Evolutionary conservation across 1,140 invertebrate genomes (phyloP).

Genomic region (Neodiprion pinetum): DNA sequence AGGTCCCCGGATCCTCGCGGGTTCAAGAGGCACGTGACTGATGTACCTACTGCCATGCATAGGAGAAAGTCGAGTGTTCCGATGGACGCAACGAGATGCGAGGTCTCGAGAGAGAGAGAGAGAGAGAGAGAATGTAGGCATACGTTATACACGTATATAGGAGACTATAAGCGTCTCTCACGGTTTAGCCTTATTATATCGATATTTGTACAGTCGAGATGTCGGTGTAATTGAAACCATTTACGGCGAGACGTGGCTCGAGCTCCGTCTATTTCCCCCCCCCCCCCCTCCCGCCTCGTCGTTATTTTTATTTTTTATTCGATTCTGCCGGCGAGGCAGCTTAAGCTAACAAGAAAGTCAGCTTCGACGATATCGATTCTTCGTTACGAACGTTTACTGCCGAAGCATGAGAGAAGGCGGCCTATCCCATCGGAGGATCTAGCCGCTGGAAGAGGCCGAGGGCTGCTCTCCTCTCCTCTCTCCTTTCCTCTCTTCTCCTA

Average conservation of each 20-base stretch:
- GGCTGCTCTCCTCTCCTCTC: background rate
- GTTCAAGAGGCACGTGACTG: too few relatives aligned
- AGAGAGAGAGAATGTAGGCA: background rate
- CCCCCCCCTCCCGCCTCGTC: background rate
- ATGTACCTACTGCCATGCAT: background rate
- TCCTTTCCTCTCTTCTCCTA: conserved; percentile 20
- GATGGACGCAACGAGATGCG: background rate
- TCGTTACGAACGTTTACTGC: conserved; percentile 12
- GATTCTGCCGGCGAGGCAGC: background rate
- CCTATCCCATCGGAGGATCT: conserved; percentile 54
- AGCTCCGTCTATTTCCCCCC: background rate
- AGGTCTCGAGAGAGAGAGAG: background rate
- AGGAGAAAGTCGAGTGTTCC: background rate
- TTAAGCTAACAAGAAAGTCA: conserved; percentile 9
- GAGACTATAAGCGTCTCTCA: background rate
- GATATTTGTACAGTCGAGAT: background rate
- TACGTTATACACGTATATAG: background rate
- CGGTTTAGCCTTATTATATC: background rate
- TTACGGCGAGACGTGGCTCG: background rate
- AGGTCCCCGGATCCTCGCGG: too few relatives aligned
- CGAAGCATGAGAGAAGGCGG: conserved; percentile 28
- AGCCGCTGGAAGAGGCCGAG: conserved; percentile 32
- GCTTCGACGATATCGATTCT: conserved; percentile 1
- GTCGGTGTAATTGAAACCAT: conserved; percentile 11
- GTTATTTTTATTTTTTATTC: background rate